Conservation (phyloP, 2,113 vertebrate genomes). For the Mus pahari region DNA sequence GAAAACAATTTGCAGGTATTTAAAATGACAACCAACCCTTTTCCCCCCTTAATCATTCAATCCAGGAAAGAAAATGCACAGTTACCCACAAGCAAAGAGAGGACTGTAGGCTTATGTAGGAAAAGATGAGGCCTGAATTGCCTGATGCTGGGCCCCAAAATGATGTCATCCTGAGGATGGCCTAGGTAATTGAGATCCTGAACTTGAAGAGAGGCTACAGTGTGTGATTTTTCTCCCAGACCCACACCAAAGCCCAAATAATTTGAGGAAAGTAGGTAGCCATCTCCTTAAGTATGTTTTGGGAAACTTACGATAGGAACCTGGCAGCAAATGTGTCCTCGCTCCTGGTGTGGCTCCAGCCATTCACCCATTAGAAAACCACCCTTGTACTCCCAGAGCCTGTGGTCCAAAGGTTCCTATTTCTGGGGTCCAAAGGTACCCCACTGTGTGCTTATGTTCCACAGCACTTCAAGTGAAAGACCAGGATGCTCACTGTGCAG, state of each 20-base stretch:
- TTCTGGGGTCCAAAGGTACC: too few species aligned
- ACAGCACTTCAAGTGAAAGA: neutral
- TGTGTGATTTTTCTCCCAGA: neutral
- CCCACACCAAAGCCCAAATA: neutral
- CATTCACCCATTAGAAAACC: neutral
- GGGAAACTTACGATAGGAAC: neutral
- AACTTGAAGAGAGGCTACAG: neutral
- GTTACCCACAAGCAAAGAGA: neutral
- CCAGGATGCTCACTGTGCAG: neutral
- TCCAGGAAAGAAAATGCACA: neutral
- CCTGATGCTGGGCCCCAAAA: neutral
- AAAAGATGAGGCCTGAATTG: neutral
- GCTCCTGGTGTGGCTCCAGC: neutral
- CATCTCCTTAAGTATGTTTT: neutral
- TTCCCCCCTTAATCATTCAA: neutral
- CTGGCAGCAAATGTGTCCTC: neutral
- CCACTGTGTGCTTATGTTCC: accelerated
- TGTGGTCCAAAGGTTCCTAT: neutral
- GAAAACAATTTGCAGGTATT: constrained; percentile 47
- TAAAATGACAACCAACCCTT: neutral
- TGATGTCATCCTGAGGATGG: neutral
- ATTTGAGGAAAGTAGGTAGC: neutral
- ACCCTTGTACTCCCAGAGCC: too few species aligned
- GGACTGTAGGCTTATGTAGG: neutral
- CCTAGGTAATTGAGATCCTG: neutral